Conservation (phyloP, 2,113 vertebrate genomes). For the Origma solitaria region DNA sequence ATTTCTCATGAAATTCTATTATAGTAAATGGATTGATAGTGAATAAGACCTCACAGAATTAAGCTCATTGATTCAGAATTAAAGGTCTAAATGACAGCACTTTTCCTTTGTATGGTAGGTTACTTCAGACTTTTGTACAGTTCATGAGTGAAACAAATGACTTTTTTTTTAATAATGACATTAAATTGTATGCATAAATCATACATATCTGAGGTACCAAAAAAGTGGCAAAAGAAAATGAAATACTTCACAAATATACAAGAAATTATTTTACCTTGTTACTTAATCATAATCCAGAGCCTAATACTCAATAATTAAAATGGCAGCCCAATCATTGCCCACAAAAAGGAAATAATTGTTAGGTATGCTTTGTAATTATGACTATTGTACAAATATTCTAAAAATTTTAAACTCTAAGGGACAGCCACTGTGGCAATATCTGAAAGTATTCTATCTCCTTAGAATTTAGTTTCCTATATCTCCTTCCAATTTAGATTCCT, state of each 20-base stretch:
- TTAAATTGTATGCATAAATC: neutral
- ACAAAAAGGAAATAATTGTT: neutral
- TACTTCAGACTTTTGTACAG: neutral
- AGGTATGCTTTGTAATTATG: neutral
- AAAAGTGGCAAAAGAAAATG: neutral
- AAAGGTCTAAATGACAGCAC: neutral
- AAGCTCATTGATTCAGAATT: neutral
- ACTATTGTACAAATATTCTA: neutral
- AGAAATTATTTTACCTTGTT: neutral
- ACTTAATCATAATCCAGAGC: neutral
- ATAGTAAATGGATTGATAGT: neutral
- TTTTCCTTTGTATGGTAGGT: neutral
- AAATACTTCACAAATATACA: neutral
- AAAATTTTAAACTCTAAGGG: neutral
- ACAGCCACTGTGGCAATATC: neutral
- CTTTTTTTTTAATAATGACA: fast-evolving
- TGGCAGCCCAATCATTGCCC: neutral
- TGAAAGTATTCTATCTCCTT: neutral
- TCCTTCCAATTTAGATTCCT: neutral
- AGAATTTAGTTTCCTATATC: neutral
- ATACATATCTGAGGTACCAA: neutral
- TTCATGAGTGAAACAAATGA: neutral
- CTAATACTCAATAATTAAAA: neutral
- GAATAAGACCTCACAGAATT: neutral
- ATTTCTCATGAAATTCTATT: neutral